Evolutionary conservation across 2,797 vertebrate species (phyloP).

Genomic region (Pangasius sanitwongsei): DNA sequence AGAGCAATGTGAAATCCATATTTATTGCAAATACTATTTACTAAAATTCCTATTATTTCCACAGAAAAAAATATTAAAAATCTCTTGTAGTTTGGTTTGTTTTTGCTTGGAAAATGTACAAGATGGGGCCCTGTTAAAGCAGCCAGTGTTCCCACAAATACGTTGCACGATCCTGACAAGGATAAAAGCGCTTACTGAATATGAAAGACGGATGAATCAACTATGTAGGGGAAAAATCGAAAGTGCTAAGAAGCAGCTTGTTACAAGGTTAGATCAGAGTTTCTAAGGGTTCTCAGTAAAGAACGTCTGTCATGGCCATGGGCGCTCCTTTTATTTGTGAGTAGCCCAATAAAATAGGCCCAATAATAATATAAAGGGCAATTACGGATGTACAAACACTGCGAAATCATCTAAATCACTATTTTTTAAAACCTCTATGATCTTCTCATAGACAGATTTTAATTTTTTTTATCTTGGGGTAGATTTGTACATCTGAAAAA

Average conservation of each 20-base stretch:
- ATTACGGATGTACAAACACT: neutral
- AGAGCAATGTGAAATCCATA: neutral
- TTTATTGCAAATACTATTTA: neutral
- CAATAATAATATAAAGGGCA: neutral
- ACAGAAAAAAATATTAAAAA: no score
- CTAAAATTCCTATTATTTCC: neutral
- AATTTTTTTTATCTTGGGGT: no score
- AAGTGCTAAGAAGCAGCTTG: neutral
- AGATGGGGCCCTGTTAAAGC: neutral
- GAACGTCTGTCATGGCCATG: neutral
- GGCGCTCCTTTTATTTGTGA: no score
- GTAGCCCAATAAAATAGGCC: neutral
- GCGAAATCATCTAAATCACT: neutral
- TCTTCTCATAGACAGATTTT: neutral
- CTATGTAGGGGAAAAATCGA: neutral
- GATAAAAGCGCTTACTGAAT: neutral
- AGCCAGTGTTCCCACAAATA: neutral
- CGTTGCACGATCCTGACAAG: neutral
- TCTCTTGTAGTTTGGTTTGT: neutral
- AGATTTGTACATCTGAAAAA: neutral
- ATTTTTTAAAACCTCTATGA: neutral
- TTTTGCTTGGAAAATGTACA: neutral
- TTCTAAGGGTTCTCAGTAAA: neutral
- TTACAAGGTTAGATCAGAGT: neutral
- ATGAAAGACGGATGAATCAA: neutral